Conservation (phyloP, 2,888 invertebrate species). For the Scaptomyza caliginosa region DNA sequence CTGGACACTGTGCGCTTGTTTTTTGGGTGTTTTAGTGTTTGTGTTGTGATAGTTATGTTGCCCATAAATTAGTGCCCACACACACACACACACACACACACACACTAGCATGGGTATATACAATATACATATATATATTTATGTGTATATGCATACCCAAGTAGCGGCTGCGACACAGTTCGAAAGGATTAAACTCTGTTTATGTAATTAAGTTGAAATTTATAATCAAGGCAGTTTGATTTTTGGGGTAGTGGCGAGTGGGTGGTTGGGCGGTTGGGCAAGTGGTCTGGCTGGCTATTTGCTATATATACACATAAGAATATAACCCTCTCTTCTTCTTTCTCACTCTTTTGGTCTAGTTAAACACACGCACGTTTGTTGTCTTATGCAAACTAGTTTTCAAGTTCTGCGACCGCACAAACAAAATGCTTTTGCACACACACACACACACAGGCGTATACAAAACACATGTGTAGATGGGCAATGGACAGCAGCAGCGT, state of each 20-base stretch:
- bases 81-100: conserved; percentile 22
- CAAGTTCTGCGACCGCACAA: conserved; percentile 75
- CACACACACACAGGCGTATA: conserved; percentile 8
- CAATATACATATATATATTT: conserved; percentile 1
- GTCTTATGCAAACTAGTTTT: conserved; percentile 74
- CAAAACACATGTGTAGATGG: conserved; percentile 26
- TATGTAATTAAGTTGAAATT: conserved; percentile 81
- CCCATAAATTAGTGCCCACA: conserved; percentile 67
- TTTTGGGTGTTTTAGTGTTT: conserved; percentile 27
- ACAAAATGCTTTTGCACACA: conserved; percentile 46
- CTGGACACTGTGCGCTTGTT: conserved; percentile 42
- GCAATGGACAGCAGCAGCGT: conserved; percentile 38
- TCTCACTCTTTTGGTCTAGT: neutral
- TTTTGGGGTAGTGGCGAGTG: conserved; percentile 22
- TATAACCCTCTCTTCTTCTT: conserved; percentile 4
- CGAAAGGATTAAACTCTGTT: conserved; percentile 79
- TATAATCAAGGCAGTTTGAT: conserved; percentile 73
- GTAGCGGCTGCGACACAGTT: conserved; percentile 65
- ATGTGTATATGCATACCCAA: neutral
- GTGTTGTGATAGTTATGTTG: conserved; percentile 65
- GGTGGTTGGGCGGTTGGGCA: neutral
- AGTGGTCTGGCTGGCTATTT: conserved; percentile 41
- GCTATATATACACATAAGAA: conserved; percentile 38
- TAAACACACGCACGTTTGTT: conserved; percentile 30
- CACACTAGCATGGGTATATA: conserved; percentile 7